Evolutionary conservation across 1,140 invertebrate species (phyloP).

Genomic region (Brachionus paranguensis): DNA sequence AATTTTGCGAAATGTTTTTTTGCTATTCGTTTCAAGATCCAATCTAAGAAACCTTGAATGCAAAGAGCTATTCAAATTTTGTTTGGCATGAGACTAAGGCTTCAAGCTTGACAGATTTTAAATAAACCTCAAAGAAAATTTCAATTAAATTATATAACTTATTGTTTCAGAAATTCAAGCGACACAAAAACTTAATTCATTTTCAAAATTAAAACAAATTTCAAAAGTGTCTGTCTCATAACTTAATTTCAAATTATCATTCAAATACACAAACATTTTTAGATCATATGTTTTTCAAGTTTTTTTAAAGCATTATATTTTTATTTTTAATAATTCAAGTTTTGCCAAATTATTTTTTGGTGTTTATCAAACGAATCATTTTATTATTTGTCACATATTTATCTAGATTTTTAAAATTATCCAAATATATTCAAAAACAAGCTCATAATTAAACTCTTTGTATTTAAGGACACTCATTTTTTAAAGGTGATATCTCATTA

Average conservation of each 20-base stretch:
- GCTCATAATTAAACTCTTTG: background rate
- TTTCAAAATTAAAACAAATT: background rate
- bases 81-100: background rate
- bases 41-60: background rate
- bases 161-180: background rate
- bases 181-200: background rate
- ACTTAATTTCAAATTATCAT: background rate
- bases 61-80: background rate
- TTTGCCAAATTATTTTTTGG: background rate
- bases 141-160: background rate
- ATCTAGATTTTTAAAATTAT: background rate
- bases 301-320: background rate
- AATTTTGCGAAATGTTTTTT: no score
- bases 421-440: background rate
- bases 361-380: background rate
- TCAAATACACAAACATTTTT: background rate
- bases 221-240: background rate
- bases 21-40: no score
- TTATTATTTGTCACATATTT: background rate
- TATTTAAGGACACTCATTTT: background rate
- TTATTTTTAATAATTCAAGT: no score
- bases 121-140: background rate
- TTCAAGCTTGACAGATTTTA: background rate
- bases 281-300: no score
- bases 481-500: background rate